phyloP scores from a whole-genome alignment of 2,113 vertebrate species.

The Tetrax tetrax region DNA sequence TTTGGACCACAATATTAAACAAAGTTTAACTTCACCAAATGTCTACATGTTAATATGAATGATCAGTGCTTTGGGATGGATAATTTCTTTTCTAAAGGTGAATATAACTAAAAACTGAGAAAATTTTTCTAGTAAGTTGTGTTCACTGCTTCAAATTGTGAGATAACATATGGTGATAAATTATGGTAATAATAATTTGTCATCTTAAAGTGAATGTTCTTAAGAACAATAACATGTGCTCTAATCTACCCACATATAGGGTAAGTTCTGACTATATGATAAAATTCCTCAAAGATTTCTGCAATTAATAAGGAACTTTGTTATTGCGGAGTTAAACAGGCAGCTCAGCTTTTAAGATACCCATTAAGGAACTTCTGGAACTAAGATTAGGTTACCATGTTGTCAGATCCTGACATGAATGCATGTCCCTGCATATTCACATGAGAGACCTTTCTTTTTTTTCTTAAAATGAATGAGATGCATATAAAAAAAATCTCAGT shows the following conservation, averaged over 20 bases:
- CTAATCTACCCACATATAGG: neutral
- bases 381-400: neutral
- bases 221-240: neutral
- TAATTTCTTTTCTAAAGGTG: neutral
- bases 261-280: neutral
- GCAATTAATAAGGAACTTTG: neutral
- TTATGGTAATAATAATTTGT: neutral
- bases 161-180: neutral
- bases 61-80: neutral
- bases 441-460: neutral
- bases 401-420: neutral
- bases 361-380: neutral
- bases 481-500: neutral
- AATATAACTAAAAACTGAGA: neutral
- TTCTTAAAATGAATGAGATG: neutral
- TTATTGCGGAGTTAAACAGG: neutral
- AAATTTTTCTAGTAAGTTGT: neutral
- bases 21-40: neutral
- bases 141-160: neutral
- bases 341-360: neutral
- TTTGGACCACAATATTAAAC: neutral
- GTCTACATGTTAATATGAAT: neutral
- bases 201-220: neutral
- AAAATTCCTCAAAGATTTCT: neutral
- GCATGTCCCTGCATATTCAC: rapidly evolving